Conservation (phyloP, 2,888 invertebrate genomes). For the Panopea generosa region DNA sequence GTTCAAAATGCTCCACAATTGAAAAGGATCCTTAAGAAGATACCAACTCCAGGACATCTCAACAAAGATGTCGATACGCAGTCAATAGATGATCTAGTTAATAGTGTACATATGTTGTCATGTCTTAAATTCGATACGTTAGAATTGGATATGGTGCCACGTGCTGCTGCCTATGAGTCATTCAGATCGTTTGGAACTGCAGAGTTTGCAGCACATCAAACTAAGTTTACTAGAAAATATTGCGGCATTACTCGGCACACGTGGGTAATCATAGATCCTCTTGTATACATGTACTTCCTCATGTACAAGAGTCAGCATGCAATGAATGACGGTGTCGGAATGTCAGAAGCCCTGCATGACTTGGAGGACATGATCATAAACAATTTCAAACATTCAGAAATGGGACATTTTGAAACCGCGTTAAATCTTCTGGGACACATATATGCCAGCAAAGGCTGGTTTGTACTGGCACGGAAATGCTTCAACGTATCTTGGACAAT, state of each 20-base stretch:
- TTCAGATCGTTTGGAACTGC: neutral
- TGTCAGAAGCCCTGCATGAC: neutral
- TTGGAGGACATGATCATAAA: neutral
- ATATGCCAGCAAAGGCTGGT: neutral
- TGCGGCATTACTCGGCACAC: neutral
- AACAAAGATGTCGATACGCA: too few relatives aligned
- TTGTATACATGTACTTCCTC: conserved; percentile 14
- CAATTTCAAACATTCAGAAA: neutral
- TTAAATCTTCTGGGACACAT: conserved; percentile 15
- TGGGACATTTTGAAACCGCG: conserved; percentile 11
- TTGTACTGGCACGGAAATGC: neutral
- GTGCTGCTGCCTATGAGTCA: neutral
- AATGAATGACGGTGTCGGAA: neutral
- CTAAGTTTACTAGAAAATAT: neutral
- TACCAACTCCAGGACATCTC: neutral
- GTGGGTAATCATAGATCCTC: conserved; percentile 9
- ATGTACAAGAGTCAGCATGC: neutral
- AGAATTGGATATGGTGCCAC: neutral
- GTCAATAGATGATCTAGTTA: too few relatives aligned
- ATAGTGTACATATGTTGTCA: neutral
- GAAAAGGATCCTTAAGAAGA: too few relatives aligned
- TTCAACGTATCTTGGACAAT: conserved; percentile 7
- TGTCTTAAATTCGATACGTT: neutral
- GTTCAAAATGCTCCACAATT: too few relatives aligned
- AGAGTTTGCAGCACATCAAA: neutral